phyloP scores from a whole-genome alignment of 1,140 invertebrate genomes.

The Psix sp. region DNA sequence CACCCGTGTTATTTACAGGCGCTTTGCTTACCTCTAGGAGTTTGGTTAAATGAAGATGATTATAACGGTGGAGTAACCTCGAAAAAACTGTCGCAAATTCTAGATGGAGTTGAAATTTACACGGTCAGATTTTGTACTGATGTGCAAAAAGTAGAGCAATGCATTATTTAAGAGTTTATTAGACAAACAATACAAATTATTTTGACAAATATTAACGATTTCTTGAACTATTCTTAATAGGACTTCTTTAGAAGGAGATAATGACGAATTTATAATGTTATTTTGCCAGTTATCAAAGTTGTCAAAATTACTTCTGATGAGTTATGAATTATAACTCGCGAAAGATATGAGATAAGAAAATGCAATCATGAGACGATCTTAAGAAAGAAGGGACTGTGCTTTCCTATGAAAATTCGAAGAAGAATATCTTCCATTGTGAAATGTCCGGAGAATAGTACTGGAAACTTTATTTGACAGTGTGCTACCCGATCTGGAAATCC shows the following conservation, averaged over 20 bases:
- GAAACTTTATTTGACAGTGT: conserved; percentile 52
- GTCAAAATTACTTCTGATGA: conserved; percentile 45
- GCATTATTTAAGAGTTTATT: too few species aligned
- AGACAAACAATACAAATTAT: too few species aligned
- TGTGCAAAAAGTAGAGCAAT: neutral
- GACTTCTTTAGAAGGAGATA: too few species aligned
- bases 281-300: conserved; percentile 36
- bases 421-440: conserved; percentile 53
- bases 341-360: conserved; percentile 52
- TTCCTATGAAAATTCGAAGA: conserved; percentile 54
- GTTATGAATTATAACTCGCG: conserved; percentile 50
- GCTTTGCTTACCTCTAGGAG: conserved; percentile 12
- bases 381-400: conserved; percentile 30
- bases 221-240: too few species aligned
- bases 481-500: conserved; percentile 50
- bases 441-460: conserved; percentile 36
- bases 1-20: conserved; percentile 17
- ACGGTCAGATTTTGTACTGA: too few species aligned
- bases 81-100: neutral
- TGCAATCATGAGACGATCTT: conserved; percentile 56
- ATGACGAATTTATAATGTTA: conserved; percentile 36
- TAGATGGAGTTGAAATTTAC: neutral
- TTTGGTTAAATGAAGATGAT: conserved; percentile 13
- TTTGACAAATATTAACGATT: too few species aligned
- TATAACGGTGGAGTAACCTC: conserved; percentile 1